phyloP scores from a whole-genome alignment of 2,113 vertebrate genomes.

The Osmerus eperlanus region DNA sequence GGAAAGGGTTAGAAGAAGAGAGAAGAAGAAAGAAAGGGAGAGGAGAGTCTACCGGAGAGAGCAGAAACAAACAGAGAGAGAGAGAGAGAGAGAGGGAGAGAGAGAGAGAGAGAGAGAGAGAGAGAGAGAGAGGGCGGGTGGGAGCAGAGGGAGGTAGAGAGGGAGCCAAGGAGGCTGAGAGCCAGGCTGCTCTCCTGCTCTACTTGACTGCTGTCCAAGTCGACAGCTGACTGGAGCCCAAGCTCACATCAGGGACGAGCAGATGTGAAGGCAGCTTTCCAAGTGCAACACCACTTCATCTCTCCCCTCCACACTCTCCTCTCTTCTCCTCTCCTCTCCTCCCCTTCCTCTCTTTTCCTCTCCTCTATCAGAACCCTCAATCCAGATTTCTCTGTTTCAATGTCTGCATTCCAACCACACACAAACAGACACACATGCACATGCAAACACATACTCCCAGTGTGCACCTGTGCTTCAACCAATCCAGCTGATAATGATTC shows the following conservation, averaged over 20 bases:
- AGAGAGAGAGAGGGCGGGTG: neutral
- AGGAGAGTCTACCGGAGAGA: too few species aligned
- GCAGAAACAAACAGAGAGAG: neutral
- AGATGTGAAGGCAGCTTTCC: constrained; percentile 25
- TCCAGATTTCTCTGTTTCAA: neutral
- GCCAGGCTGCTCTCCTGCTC: constrained; percentile 2
- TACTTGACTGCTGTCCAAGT: constrained; percentile 30
- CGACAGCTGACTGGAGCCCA: constrained; percentile 32
- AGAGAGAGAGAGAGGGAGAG: neutral
- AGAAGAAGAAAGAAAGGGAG: too few species aligned
- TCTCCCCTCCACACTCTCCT: neutral
- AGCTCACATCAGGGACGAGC: constrained; percentile 23
- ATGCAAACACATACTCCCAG: constrained; percentile 46
- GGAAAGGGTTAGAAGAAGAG: neutral
- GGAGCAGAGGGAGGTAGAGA: neutral
- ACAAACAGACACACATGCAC: neutral
- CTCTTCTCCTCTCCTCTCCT: neutral
- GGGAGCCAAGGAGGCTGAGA: neutral
- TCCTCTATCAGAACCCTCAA: neutral
- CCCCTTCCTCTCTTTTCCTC: neutral
- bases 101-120: neutral
- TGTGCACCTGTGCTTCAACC: constrained; percentile 69
- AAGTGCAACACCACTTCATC: constrained; percentile 2
- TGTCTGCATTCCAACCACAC: constrained; percentile 18
- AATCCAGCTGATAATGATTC: constrained; percentile 69